These are phyloP conservation scores for Proteles cristata DNA, from an alignment of 2,113 vertebrate species.

Conservation along the genomic window DNA sequence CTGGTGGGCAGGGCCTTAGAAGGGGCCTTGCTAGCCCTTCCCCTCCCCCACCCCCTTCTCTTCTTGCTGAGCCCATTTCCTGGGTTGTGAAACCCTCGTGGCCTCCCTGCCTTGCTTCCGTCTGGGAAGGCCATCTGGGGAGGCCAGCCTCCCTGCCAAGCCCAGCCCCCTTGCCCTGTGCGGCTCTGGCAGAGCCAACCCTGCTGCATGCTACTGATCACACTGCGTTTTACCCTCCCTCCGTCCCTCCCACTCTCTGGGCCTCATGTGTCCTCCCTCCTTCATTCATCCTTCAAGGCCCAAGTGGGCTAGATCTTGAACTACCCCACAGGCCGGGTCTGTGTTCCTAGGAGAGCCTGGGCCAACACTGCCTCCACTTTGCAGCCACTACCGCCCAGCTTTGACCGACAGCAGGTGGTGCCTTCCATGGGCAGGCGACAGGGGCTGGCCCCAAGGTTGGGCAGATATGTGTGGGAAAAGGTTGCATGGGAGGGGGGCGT, in stretches of 20 bases:
- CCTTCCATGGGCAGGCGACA: neutral
- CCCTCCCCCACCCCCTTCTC: neutral
- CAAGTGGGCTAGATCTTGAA: neutral
- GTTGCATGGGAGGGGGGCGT: neutral
- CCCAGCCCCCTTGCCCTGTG: neutral
- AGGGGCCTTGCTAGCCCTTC: neutral
- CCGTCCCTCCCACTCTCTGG: neutral
- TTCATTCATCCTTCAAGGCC: neutral
- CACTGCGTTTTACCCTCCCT: neutral
- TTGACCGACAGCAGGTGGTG: neutral
- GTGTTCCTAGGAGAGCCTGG: neutral
- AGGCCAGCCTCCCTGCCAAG: neutral
- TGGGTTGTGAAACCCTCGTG: slow-evolving; percentile 46
- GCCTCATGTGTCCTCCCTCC: neutral
- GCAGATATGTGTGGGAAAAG: neutral
- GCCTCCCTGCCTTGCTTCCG: slow-evolving; percentile 22
- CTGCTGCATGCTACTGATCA: neutral
- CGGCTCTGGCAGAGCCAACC: neutral
- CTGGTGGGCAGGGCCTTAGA: neutral
- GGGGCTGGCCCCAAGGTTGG: neutral
- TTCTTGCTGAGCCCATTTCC: slow-evolving; percentile 48
- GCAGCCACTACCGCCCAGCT: neutral
- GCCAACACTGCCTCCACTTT: neutral
- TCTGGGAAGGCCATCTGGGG: slow-evolving; percentile 8
- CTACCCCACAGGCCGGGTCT: neutral